Evolutionary conservation across 2,113 vertebrate species (phyloP).

Genomic region (Monarcha castaneiventris): DNA sequence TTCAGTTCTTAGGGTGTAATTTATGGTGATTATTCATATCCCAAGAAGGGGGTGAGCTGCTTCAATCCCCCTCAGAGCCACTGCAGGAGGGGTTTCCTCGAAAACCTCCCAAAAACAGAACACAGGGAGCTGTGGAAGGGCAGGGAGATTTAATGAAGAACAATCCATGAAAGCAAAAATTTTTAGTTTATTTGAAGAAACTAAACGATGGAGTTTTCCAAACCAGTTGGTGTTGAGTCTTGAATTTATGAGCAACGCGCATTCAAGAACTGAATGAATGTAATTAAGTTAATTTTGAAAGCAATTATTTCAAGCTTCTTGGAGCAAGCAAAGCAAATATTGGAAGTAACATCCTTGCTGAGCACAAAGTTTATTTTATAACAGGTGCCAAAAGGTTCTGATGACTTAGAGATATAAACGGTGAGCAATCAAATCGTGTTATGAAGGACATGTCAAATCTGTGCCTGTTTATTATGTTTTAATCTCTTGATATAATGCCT

Average conservation of each 20-base stretch:
- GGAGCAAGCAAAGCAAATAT: background rate
- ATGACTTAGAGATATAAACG: background rate
- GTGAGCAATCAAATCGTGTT: background rate
- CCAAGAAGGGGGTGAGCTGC: background rate
- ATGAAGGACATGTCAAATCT: background rate
- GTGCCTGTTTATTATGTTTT: background rate
- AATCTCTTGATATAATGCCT: background rate
- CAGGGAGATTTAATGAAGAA: background rate
- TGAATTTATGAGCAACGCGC: accelerated
- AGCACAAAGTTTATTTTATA: background rate
- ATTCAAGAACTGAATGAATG: background rate
- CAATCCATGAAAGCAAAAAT: accelerated
- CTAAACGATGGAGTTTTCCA: background rate
- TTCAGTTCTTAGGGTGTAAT: background rate
- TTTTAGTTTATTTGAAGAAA: background rate
- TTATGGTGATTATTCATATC: background rate
- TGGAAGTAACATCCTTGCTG: background rate
- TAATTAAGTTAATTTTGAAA: background rate
- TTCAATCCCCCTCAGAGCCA: accelerated
- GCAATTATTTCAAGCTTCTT: background rate
- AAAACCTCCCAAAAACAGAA: background rate
- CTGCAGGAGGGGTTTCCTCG: background rate
- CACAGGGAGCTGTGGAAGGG: background rate
- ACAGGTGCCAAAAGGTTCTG: background rate
- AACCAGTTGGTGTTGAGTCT: background rate